These are phyloP conservation scores for Oophaga sylvatica DNA, from an alignment of 2,797 vertebrate species.

Conservation along the genomic window DNA sequence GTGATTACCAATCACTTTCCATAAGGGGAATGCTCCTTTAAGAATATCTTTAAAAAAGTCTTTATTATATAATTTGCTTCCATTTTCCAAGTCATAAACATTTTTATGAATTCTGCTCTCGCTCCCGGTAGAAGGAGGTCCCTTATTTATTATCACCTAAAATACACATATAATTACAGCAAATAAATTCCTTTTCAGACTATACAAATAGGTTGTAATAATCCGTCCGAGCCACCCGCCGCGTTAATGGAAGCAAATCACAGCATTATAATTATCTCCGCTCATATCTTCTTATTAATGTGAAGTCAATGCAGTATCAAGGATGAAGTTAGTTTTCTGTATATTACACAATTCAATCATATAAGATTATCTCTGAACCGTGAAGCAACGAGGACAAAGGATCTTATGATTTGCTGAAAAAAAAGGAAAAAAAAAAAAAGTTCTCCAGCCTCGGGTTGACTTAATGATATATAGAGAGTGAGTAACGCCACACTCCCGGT, in stretches of 20 bases:
- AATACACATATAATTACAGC: not conserved
- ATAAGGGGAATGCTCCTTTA: not conserved
- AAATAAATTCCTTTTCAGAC: not conserved
- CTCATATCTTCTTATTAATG: not conserved
- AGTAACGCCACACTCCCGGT: slow-evolving; percentile 18
- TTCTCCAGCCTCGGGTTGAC: slow-evolving; percentile 6
- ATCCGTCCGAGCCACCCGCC: not conserved
- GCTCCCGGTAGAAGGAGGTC: not conserved
- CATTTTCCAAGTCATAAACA: not conserved
- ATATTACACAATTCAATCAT: slow-evolving; percentile 18
- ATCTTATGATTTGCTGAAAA: slow-evolving; percentile 19
- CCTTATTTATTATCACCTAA: not conserved
- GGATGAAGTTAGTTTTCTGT: slow-evolving; percentile 13
- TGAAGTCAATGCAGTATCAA: slow-evolving; percentile 9
- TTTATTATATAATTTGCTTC: not conserved
- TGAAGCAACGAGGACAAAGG: not conserved
- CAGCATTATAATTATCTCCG: not conserved
- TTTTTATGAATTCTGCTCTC: not conserved
- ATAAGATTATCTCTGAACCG: slow-evolving; percentile 21
- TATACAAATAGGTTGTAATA: not conserved
- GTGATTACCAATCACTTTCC: too few relatives aligned
- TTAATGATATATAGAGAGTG: slow-evolving; percentile 47
- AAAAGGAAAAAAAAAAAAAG: not conserved
- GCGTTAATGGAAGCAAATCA: not conserved
- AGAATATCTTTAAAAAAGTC: not conserved